phyloP scores from a whole-genome alignment of 2,888 invertebrate genomes.

The Auanema freiburgensis region DNA sequence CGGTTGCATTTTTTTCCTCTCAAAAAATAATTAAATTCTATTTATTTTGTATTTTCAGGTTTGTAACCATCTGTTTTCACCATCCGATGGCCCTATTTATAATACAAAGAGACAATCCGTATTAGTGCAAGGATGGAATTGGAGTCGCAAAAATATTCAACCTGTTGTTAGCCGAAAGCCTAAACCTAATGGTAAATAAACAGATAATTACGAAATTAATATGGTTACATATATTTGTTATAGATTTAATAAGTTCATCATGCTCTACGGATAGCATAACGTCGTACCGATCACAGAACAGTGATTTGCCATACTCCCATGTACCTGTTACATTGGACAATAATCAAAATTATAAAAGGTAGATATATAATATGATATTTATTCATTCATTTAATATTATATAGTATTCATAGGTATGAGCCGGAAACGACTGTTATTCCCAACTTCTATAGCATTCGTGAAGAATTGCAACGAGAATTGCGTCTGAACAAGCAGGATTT shows the following conservation, averaged over 20 bases:
- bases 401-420: conserved; percentile 16
- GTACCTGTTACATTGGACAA: conserved; percentile 40
- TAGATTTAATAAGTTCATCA: conserved; percentile 14
- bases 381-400: conserved; percentile 3
- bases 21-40: not conserved
- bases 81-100: conserved; percentile 45
- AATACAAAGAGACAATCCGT: conserved; percentile 36
- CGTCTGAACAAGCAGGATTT: conserved; percentile 45
- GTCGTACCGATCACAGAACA: conserved; percentile 15
- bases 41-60: conserved; percentile 21
- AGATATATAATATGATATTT: conserved; percentile 1
- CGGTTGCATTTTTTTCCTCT: too few relatives aligned
- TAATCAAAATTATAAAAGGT: conserved; percentile 75
- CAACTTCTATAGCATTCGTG: conserved; percentile 48
- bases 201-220: not conserved
- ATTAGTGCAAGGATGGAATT: conserved; percentile 45
- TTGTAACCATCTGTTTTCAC: conserved; percentile 55
- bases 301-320: conserved; percentile 29
- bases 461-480: conserved; percentile 45
- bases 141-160: conserved; percentile 43
- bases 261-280: conserved; percentile 21
- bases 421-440: conserved; percentile 44
- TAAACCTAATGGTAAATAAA: conserved; percentile 18
- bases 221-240: not conserved
- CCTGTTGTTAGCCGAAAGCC: conserved; percentile 27